These are phyloP conservation scores for Ganaspis brasiliensis DNA, from an alignment of 2,888 invertebrate genomes.

Conservation along the genomic window DNA sequence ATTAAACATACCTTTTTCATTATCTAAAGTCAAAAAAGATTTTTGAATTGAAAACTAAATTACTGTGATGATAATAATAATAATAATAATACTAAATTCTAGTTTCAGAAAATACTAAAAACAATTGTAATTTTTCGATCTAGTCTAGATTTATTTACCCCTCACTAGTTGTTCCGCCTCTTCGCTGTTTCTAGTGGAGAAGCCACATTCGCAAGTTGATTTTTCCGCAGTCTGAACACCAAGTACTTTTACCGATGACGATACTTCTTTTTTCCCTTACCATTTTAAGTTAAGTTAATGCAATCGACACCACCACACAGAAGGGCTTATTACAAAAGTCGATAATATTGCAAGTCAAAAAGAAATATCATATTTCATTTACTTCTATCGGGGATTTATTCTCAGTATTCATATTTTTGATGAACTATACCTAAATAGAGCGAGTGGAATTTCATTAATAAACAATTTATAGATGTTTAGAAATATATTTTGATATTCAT, in stretches of 20 bases:
- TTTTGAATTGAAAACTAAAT: too few relatives aligned
- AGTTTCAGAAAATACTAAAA: conserved; percentile 34
- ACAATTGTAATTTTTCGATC: conserved; percentile 27
- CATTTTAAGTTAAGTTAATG: conserved; percentile 30
- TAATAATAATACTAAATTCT: too few relatives aligned
- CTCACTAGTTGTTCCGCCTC: conserved; percentile 47
- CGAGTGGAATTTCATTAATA: too few relatives aligned
- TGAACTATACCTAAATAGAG: too few relatives aligned
- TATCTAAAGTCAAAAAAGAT: too few relatives aligned
- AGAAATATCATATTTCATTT: not conserved
- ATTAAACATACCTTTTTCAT: too few relatives aligned
- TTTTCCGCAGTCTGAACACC: conserved; percentile 45
- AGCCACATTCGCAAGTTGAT: conserved; percentile 49
- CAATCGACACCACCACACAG: conserved; percentile 1
- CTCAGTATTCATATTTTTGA: not conserved
- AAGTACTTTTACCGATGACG: conserved; percentile 38
- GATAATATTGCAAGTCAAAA: conserved; percentile 9
- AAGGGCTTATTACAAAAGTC: not conserved
- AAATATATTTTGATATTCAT: too few relatives aligned
- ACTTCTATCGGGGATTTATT: not conserved
- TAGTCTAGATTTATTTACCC: conserved; percentile 49
- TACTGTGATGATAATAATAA: too few relatives aligned
- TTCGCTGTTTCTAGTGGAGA: conserved; percentile 48
- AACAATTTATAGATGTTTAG: too few relatives aligned
- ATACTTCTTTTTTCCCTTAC: conserved; percentile 30